Percentiles rank a stretch among this genome's conserved stretches.
Evolutionary conservation across 37 sponge, comb jelly and placozoan genomes (phyloP).

Genomic region (Beroe forskalii): DNA sequence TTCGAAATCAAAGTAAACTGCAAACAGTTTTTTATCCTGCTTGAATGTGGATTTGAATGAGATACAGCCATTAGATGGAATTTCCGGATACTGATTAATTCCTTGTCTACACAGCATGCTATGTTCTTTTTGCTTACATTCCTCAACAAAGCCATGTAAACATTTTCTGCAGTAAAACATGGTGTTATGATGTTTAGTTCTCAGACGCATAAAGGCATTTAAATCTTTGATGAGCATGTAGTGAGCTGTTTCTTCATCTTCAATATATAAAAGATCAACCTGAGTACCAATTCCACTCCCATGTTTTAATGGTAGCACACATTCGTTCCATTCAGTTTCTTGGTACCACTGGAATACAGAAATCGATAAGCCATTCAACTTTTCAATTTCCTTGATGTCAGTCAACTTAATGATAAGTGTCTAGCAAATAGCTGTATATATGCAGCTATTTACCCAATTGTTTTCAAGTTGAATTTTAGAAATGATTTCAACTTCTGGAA

Average conservation of each 20-base stretch:
- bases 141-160: slow-evolving; percentile 15
- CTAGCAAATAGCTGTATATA: no score
- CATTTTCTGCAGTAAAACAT: slow-evolving; percentile 59
- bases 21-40: slow-evolving; percentile 31
- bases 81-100: not conserved
- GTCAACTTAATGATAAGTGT: no score
- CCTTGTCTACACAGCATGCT: not conserved
- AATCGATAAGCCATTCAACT: not conserved
- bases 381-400: not conserved
- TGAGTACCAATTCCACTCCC: slow-evolving; percentile 15
- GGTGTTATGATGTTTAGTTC: slow-evolving; percentile 37
- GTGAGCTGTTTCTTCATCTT: slow-evolving; percentile 4
- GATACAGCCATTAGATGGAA: not conserved
- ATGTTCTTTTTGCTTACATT: not conserved
- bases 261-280: slow-evolving; percentile 10
- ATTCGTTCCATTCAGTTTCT: slow-evolving; percentile 2
- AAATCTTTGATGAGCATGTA: not conserved
- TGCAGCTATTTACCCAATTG: no score
- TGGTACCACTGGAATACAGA: slow-evolving; percentile 16
- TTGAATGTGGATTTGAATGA: not conserved
- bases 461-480: no score
- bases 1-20: slow-evolving; percentile 32
- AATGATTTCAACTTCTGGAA: no score
- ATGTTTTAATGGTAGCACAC: slow-evolving; percentile 22
- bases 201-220: slow-evolving; percentile 5